Conservation (phyloP, 2,888 invertebrate genomes). For the Dromius quadrimaculatus region DNA sequence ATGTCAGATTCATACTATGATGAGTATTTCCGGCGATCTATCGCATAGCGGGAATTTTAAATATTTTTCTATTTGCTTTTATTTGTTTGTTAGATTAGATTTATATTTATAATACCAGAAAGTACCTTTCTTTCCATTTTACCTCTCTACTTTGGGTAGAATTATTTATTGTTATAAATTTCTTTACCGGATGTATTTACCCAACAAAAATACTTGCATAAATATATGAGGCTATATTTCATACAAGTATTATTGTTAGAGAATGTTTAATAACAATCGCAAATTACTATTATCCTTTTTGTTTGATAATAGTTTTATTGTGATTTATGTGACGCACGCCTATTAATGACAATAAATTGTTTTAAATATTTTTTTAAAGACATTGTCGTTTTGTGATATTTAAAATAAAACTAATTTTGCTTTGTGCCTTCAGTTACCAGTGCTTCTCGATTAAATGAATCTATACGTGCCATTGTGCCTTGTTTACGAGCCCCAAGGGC, state of each 20-base stretch:
- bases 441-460: slow-evolving; percentile 33
- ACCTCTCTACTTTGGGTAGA: slow-evolving; percentile 55
- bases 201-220: slow-evolving; percentile 49
- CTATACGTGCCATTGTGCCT: slow-evolving; percentile 49
- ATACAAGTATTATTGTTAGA: slow-evolving; percentile 49
- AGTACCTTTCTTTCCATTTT: slow-evolving; percentile 56
- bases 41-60: too few species aligned
- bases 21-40: too few species aligned
- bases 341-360: slow-evolving; percentile 31
- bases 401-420: slow-evolving; percentile 38
- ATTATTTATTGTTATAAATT: slow-evolving; percentile 51
- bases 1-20: slow-evolving; percentile 50
- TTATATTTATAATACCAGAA: slow-evolving; percentile 55
- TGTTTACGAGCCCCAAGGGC: slow-evolving; percentile 36
- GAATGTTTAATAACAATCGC: slow-evolving; percentile 35
- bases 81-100: slow-evolving; percentile 57
- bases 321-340: slow-evolving; percentile 22
- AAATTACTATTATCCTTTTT: slow-evolving; percentile 43
- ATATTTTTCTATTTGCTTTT: slow-evolving; percentile 63
- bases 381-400: slow-evolving; percentile 49
- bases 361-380: slow-evolving; percentile 37
- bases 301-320: slow-evolving; percentile 45
- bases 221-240: slow-evolving; percentile 51
- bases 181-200: slow-evolving; percentile 12
- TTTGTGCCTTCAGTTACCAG: slow-evolving; percentile 50